Base-by-base conservation (phyloP, 1,140 invertebrate species). In the Tetragnatha versicolor region DNA sequence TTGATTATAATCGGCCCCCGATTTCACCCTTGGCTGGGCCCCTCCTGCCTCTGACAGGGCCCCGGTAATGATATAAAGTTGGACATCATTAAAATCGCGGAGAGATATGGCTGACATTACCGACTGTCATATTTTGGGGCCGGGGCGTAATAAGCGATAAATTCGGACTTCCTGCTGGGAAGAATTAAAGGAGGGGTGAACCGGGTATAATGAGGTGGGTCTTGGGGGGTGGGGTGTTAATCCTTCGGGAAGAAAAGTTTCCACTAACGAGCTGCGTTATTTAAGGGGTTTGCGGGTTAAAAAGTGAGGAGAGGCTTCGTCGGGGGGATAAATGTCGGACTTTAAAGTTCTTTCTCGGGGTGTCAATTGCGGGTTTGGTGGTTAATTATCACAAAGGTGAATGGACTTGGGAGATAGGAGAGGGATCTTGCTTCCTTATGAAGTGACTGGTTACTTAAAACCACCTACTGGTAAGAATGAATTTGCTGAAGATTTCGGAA, bases 51-150 rank as follows among this genome's bases (percentile, higher is more conserved):
- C 42, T 68, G 65, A 68, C 65, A 68, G 25, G 22, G 14, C 4
- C 17, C 14, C 42, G 65, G 65, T 68, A 68, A 68, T 68, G 65
- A 68, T 68, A 68, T 68, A 47, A 68, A 68, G 65, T 68, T 68
- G 65, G 65, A 68, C 65, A 68, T 68, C 65, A 68, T 68, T 68
- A 68, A 68, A 68, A 68, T 68, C 51, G 65, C 65, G 65, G 65
- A 49, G 65, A 68, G 65, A 68, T 47, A 68, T 68, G 42, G 42
- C 42, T 49, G 65, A 51, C 65, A 68, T 68, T 68, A 68, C 65
- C n/a, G 61, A 65, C 65, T 49, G 65, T 68, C 65, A 68, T 68
- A 68, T 68, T 68, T 51, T 51, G 47, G 65, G 25, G 33, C 27
- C 51, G 47, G 17, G 65, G 51, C 35, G 65, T 68, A 68, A 68